A percentile compares a stretch with the other conserved stretches of the same genome.
Evolutionary conservation across 2,113 vertebrate species (phyloP).

Genomic region (Psittacula cyanocephala): DNA sequence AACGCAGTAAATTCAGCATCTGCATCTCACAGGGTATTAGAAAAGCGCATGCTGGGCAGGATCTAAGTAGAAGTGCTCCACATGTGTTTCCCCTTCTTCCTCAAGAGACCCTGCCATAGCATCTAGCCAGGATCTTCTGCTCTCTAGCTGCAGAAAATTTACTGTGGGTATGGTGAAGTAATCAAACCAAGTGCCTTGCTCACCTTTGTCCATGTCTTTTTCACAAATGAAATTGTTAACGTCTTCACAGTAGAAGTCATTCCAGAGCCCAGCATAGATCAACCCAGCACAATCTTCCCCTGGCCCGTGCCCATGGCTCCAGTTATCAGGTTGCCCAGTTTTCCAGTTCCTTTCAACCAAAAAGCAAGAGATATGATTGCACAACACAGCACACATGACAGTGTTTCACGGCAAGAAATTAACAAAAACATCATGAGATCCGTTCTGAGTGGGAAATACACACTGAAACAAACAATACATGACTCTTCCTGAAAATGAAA

Average conservation of each 20-base stretch:
- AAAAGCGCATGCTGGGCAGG: neutral
- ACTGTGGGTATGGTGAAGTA: neutral
- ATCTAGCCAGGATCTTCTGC: neutral
- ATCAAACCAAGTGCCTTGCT: neutral
- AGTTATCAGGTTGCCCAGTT: constrained; percentile 92
- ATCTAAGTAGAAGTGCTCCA: neutral
- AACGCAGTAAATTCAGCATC: neutral
- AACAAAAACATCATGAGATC: constrained; percentile 43
- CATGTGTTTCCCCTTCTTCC: neutral
- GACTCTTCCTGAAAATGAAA: constrained; percentile 48
- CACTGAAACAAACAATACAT: constrained; percentile 52
- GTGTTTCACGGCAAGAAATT: constrained; percentile 49
- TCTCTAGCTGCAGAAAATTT: neutral
- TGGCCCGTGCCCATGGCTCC: constrained; percentile 79
- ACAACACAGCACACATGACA: constrained; percentile 17
- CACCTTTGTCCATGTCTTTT: constrained; percentile 82
- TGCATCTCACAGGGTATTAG: rapidly evolving
- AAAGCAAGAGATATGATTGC: constrained; percentile 63
- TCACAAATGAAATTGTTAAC: constrained; percentile 91
- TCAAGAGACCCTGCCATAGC: neutral
- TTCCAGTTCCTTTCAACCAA: constrained; percentile 89
- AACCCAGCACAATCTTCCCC: constrained; percentile 92
- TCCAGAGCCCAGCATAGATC: constrained; percentile 87
- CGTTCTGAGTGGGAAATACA: constrained; percentile 53
- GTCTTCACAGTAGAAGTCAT: constrained; percentile 92